Evolutionary conservation across 2,888 invertebrate genomes (phyloP), one percentile per base, ranked within the genome.

Genomic region (Ennomos erosarius): DNA sequence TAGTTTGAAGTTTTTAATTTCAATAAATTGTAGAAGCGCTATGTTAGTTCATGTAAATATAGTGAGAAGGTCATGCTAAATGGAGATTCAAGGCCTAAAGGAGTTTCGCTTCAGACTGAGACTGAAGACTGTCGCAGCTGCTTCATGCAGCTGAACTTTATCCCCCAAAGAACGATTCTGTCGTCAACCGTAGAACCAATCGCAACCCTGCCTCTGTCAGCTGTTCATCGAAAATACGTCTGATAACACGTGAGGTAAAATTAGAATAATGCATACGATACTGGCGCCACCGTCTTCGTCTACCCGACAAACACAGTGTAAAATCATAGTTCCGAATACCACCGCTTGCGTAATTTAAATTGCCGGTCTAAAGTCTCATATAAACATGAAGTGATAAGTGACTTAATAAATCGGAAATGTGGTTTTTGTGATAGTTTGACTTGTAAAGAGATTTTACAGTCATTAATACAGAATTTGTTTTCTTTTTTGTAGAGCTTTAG

Each of bases 281-380:
- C 9, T 49, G 55, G 59, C 55, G 59, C 59, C 51, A 59, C 54
- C 26, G 10, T 55, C 37, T 38, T 46, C 16, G 16, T 11, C 9
- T 40, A 9, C 3, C 13, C 10, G 8, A 9, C 9, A 44, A 44
- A 42, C 33, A 35, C 16, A 40, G 10, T 35, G 9, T n/a, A 13
- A 38, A 11, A 42, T 16, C 5, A 16, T 58, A 58, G 58, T 58
- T 48, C 48, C 51, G 11, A 57, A 42, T 37, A 39, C 33, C 37
- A 11, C 37, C 57, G 37, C 57, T 11, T 9, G 42, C 8, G n/a
- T 9, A 37, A 8, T 37, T 36, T 8, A n/a, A 47, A 36, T 46
- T 46, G 43, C 10, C 33, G 34, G 45, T 5, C 11, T 9, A 34
- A 9, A 45, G 45, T 46, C 3, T 12, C 36, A 36, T 39, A 40